These are phyloP conservation scores for Stenoptilia bipunctidactyla DNA, from an alignment of 2,888 invertebrate genomes.

Conservation along the genomic window DNA sequence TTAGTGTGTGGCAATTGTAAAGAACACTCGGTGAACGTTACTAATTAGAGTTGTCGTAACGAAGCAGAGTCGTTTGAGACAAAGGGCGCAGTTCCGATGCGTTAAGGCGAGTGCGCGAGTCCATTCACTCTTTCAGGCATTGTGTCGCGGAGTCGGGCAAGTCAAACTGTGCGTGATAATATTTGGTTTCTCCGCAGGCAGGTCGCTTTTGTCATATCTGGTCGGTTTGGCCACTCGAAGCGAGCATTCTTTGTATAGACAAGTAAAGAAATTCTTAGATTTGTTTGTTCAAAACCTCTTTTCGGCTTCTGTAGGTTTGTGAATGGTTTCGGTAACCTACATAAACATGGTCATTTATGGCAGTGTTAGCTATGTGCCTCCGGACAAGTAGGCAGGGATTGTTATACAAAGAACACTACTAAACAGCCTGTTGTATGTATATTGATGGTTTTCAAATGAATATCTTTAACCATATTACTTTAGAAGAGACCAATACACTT, in stretches of 20 bases:
- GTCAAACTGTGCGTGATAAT: conserved; percentile 61
- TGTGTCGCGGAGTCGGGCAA: conserved; percentile 33
- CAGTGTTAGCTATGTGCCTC: conserved; percentile 5
- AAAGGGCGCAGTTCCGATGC: conserved; percentile 14
- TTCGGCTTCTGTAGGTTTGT: conserved; percentile 59
- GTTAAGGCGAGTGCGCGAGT: conserved; percentile 9
- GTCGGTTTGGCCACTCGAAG: conserved; percentile 49
- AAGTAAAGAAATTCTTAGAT: conserved; percentile 47
- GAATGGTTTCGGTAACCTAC: conserved; percentile 50
- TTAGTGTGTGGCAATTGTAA: conserved; percentile 5
- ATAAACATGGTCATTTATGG: conserved; percentile 54
- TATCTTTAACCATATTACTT: too few relatives aligned
- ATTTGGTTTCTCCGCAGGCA: conserved; percentile 53
- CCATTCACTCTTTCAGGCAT: conserved; percentile 14
- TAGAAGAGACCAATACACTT: too few relatives aligned
- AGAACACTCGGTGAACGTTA: conserved; percentile 1
- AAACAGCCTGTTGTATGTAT: too few relatives aligned
- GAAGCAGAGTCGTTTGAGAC: conserved; percentile 19
- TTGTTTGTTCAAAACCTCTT: conserved; percentile 58
- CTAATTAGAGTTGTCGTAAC: conserved; percentile 11
- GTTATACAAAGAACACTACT: neutral
- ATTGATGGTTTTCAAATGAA: too few relatives aligned
- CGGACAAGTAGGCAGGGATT: neutral
- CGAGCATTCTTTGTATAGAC: conserved; percentile 43
- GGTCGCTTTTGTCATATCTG: conserved; percentile 38